Percentiles rank a stretch among this genome's conserved stretches.
These are phyloP conservation scores for Erpetoichthys calabaricus DNA, from an alignment of 2,797 vertebrate species.

Conservation along the genomic window DNA sequence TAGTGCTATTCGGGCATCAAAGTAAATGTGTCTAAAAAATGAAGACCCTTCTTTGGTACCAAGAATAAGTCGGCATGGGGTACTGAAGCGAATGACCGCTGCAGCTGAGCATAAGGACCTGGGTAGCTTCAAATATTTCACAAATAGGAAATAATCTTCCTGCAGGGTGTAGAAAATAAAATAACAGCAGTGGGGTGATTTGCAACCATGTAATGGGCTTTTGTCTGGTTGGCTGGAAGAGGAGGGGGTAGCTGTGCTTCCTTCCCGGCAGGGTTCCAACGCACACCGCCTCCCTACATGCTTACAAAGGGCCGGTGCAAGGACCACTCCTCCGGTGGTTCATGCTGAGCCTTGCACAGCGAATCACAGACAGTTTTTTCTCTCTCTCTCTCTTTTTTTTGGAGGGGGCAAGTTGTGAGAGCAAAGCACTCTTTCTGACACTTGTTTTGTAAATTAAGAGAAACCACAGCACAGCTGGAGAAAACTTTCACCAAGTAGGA, in stretches of 20 bases:
- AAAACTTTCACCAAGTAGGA: conserved; percentile 33
- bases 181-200: conserved; percentile 81
- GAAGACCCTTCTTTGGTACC: too few species aligned
- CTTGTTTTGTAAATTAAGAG: too few species aligned
- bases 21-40: too few species aligned
- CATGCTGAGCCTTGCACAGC: not conserved
- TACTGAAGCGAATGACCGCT: conserved; percentile 27
- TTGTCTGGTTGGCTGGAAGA: conserved; percentile 57
- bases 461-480: conserved; percentile 24
- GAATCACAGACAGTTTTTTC: too few species aligned
- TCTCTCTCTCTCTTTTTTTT: too few species aligned
- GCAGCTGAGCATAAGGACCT: conserved; percentile 16
- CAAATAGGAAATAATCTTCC: conserved; percentile 54
- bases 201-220: conserved; percentile 91
- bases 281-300: conserved; percentile 41
- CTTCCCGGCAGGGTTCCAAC: conserved; percentile 64
- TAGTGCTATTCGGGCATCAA: too few species aligned
- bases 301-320: conserved; percentile 55
- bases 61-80: conserved; percentile 22
- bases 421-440: too few species aligned
- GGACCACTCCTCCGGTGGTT: conserved; percentile 43
- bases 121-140: conserved; percentile 38
- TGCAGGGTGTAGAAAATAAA: conserved; percentile 60
- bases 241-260: conserved; percentile 58
- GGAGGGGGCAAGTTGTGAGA: too few species aligned